Conservation (phyloP, 1,140 invertebrate species). For the Tetramorium simillimum region DNA sequence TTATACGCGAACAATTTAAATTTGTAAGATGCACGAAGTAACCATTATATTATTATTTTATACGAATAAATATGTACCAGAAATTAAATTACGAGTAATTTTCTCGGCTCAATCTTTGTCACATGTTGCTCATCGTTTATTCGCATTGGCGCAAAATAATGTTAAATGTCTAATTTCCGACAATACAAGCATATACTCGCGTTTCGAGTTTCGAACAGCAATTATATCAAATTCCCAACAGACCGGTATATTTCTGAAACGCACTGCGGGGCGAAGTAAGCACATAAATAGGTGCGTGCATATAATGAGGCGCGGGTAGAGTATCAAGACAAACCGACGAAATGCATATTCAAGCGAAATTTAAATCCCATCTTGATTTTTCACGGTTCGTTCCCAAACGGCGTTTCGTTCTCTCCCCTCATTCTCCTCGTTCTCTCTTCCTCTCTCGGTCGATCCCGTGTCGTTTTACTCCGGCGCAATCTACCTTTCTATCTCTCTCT, state of each 20-base stretch:
- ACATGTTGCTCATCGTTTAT: background rate
- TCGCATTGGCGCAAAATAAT: background rate
- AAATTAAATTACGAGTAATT: background rate
- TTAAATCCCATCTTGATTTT: conserved; percentile 45
- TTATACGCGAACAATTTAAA: background rate
- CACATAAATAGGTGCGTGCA: background rate
- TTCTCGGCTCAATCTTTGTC: background rate
- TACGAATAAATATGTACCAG: background rate
- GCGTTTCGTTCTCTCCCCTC: background rate
- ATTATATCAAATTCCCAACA: background rate
- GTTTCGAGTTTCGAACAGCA: background rate
- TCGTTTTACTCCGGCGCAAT: background rate
- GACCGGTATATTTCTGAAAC: background rate
- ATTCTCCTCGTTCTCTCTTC: background rate
- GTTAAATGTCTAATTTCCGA: background rate
- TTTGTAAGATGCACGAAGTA: background rate
- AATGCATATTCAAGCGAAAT: conserved; percentile 1
- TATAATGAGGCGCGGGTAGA: conserved; percentile 1
- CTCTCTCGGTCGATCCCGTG: background rate
- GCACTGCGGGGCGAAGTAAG: background rate
- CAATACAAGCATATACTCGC: background rate
- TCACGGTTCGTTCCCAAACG: background rate
- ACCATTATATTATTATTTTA: background rate
- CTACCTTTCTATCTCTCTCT: background rate
- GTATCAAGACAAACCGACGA: conserved; percentile 6